These are phyloP conservation scores for Vanessa tameamea DNA, from an alignment of 1,140 invertebrate species.

Conservation along the genomic window DNA sequence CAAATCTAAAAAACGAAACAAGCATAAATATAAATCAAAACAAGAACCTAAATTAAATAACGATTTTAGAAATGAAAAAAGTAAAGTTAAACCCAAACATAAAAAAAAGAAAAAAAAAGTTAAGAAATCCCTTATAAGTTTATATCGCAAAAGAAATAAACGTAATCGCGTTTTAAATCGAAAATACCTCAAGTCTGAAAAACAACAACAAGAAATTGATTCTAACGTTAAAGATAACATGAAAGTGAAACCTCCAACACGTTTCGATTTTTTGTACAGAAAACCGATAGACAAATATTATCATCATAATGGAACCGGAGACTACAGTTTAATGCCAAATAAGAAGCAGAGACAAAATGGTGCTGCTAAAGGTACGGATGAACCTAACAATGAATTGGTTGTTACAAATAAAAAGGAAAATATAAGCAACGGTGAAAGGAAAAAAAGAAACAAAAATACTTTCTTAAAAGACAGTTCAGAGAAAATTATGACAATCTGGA, in stretches of 20 bases:
- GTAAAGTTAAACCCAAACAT: neutral
- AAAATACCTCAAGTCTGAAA: neutral
- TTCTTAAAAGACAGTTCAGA: neutral
- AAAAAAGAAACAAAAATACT: neutral
- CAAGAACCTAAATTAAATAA: neutral
- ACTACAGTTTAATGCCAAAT: neutral
- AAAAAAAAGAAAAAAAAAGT: slow-evolving; percentile 13
- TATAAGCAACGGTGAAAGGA: neutral
- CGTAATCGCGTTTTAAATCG: neutral
- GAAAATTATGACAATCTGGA: neutral
- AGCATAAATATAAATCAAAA: slow-evolving; percentile 2
- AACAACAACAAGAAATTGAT: slow-evolving; percentile 2
- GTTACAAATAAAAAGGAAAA: neutral
- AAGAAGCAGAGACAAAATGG: neutral
- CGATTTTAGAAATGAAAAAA: slow-evolving; percentile 1
- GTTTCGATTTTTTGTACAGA: slow-evolving; percentile 1
- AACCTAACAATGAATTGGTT: neutral
- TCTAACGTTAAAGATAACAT: neutral
- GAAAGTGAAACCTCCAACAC: slow-evolving; percentile 9
- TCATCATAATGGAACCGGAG: slow-evolving; percentile 9
- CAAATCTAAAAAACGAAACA: neutral
- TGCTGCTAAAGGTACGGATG: neutral
- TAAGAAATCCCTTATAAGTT: slow-evolving; percentile 25
- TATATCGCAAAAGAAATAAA: slow-evolving; percentile 25
- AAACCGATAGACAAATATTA: neutral